Evolutionary conservation across 2,888 invertebrate species (phyloP), one percentile per base, ranked within the genome.

Genomic region (Pseudococcus viburni): DNA sequence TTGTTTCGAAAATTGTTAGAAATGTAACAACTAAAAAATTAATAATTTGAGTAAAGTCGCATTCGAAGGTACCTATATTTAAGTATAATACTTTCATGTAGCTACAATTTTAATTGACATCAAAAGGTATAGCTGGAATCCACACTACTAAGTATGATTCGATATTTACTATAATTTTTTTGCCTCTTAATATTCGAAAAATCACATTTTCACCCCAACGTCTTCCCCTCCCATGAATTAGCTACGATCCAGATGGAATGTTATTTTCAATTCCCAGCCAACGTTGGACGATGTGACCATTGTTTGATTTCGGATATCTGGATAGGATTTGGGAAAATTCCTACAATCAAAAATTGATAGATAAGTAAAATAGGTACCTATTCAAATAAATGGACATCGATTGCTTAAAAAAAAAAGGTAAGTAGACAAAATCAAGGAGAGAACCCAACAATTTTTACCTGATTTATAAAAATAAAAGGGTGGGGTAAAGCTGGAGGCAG

Each of bases 401-500:
- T 33, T 33, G 26, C 26, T 33, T 1, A 33, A 33, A 33, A 33
- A n/a, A n/a, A n/a, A n/a, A n/a, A n/a, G n/a, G n/a, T n/a, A n/a
- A 33, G 26, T 33, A 33, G n/a, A 33, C 26, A 33, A 33, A 33
- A 33, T 33, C 26, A 33, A 33, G 3, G 26, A 33, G 3, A 33
- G 26, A 33, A 33, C 26, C 26, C 26, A 33, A n/a, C n/a, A n/a
- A 33, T 33, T 33, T 89, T 86, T 85, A 89, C 90, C 90, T 22
- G 77, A 46, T 87, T 89, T 89, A 80, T 90, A 90, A 22, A 51
- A 19, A 8, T 88, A n/a, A 46, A 90, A 89, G 73, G 89, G 89
- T 6, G 84, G n/a, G 83, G 68, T 89, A 90, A 22, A 90, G 89
- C 84, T 84, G 85, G 89, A 89, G 4, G 89, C 89, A 5, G 89